Evolutionary conservation across 2,888 invertebrate species (phyloP), one percentile per base, ranked within the genome.

Genomic region (Tinea pellionella): DNA sequence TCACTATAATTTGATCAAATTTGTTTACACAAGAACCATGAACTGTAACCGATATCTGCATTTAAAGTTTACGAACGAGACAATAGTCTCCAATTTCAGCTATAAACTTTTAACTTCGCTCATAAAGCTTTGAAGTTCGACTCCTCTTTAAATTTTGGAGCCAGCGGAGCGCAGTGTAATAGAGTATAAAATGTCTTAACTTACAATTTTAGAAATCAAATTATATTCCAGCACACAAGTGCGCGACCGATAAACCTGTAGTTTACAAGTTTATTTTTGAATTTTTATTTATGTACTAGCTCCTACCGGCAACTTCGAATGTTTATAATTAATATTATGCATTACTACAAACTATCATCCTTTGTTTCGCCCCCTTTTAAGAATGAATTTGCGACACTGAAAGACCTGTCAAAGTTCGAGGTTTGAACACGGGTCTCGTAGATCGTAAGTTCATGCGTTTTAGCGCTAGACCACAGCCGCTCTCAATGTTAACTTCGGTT

Each of bases 71-170:
- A 57, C 32, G n/a, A 13, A 30, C 32, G 57, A 30, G 57, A 57
- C 57, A 57, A 57, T 57, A 15, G 57, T 57, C 57, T 57, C 32
- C 30, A 32, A 57, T 57, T 57, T 57, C 57, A 57, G 16, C 57
- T 12, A 57, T 57, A 57, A 57, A 57, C 57, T 57, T 57, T 57
- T 57, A 32, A 57, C 57, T 57, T 57, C 29, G 32, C 32, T 15
- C 57, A 57, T 57, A 57, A 57, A 57, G 55, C 55, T 55, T 55
- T 24, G 57, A 57, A 57, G 32, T 57, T 57, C 12, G 55, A 15
- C 19, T 57, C 57, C 32, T 57, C 57, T 16, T 57, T 57, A 57
- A 57, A 32, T 57, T 32, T 57, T 32, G 57, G 8, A 57, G 15
- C 57, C 57, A 57, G 32, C 57, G 57, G 29, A 32, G 16, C 32